Evolutionary conservation across 2,797 vertebrate species (phyloP), one percentile per base, ranked within the genome.

Genomic region (Sebastes goodei): DNA sequence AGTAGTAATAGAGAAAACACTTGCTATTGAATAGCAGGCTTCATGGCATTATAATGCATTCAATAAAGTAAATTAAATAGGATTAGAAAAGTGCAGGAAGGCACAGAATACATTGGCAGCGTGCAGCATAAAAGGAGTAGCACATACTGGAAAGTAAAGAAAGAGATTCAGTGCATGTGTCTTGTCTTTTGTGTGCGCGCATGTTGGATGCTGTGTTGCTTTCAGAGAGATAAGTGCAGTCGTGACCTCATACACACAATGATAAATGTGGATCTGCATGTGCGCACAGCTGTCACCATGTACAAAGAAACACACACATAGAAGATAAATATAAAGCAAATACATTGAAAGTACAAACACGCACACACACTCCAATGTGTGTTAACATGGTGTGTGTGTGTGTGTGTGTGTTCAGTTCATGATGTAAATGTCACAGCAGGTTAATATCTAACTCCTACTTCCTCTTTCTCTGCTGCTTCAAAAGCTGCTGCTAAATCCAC

Each of bases 371-470:
- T 32, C 30, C 42, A 8, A 67, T 17, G 65, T 32, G 6, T 80
- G 23, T 68, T 27, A 68, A 63, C 10, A 9, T 56, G 32, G 64
- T 17, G 62, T 17, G 62, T 78, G 25, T 23, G 23, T 23, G 64
- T 17, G 62, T 78, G 25, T 78, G 21, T 69, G 66, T 89, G 78
- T 73, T 83, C 38, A 80, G 64, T 33, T 86, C 63, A 56, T 59
- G 72, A 74, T 88, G 71, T 82, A 88, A 92, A 90, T 88, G 87
- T 90, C 91, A 86, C 74, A 55, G 83, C 62, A 53, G 70, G 87
- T 92, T 87, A 86, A 91, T 85, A 53, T 90, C 73, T 88, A 88
- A 85, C 87, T 62, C n/a, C n/a, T 49, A 33, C 72, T 88, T 86
- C 72, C 65, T 42, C 21, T 69, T 83, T 64, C 25, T 65, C 61